Conservation (phyloP, 2,888 invertebrate genomes). For the Carabus problematicus region DNA sequence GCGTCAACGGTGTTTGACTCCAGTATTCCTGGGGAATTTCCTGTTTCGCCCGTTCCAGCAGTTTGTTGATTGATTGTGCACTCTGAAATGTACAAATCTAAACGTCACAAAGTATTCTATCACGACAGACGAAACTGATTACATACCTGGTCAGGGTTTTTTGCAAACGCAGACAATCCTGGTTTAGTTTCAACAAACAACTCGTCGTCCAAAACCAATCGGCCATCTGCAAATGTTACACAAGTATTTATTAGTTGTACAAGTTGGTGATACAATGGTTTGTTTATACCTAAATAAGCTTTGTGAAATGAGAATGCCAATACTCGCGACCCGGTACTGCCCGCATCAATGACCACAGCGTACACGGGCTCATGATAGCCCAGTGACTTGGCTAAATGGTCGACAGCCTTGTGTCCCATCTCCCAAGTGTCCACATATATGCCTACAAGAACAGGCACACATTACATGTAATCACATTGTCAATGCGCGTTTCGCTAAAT, state of each 20-base stretch:
- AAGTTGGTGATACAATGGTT: neutral
- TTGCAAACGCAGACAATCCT: conserved; percentile 87
- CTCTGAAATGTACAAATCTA: conserved; percentile 64
- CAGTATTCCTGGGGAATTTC: conserved; percentile 81
- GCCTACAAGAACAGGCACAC: no score
- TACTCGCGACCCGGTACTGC: conserved; percentile 90
- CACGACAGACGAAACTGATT: no score
- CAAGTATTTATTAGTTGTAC: neutral
- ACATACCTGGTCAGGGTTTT: conserved; percentile 76
- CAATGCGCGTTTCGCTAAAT: neutral
- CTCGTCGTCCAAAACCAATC: conserved; percentile 82
- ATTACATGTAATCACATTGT: conserved; percentile 5
- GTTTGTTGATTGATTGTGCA: conserved; percentile 73
- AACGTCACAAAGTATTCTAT: no score
- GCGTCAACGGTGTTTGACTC: conserved; percentile 77
- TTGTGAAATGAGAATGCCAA: conserved; percentile 84
- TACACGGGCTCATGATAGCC: conserved; percentile 76
- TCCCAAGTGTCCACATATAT: conserved; percentile 64
- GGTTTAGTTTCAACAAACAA: conserved; percentile 86
- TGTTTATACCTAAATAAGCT: conserved; percentile 69
- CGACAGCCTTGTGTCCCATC: conserved; percentile 66
- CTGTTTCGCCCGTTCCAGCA: conserved; percentile 78
- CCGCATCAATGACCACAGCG: conserved; percentile 92
- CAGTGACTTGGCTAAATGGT: conserved; percentile 74
- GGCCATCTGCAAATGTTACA: conserved; percentile 58